phyloP scores from a whole-genome alignment of 1,140 invertebrate genomes.

The Leptopilina boulardi region DNA sequence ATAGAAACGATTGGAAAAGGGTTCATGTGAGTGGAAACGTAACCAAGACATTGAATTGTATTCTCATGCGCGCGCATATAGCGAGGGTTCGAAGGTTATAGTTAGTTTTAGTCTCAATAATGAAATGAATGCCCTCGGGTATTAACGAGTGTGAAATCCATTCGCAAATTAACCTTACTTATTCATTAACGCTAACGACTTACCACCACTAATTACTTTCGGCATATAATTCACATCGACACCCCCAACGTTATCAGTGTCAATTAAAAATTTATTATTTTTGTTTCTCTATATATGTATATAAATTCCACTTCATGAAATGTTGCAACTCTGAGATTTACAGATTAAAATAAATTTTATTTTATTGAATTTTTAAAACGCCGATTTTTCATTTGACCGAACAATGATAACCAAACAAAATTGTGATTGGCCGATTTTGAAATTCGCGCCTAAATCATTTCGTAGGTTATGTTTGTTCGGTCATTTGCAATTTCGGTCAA shows the following conservation, averaged over 20 bases:
- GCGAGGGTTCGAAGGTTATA: slow-evolving; percentile 49
- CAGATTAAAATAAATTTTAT: too few relatives aligned
- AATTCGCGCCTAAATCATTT: too few relatives aligned
- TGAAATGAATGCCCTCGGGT: slow-evolving; percentile 70
- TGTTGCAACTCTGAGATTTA: too few relatives aligned
- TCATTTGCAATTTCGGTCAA: too few relatives aligned
- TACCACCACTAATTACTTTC: slow-evolving; percentile 39
- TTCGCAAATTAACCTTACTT: slow-evolving; percentile 73
- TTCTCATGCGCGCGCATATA: slow-evolving; percentile 12
- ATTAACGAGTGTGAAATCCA: slow-evolving; percentile 66
- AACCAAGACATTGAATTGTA: neutral
- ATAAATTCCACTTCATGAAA: too few relatives aligned
- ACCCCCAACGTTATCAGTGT: neutral
- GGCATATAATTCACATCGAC: neutral
- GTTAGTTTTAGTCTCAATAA: slow-evolving; percentile 64
- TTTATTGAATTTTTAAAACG: too few relatives aligned
- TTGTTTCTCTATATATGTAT: too few relatives aligned
- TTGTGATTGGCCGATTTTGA: too few relatives aligned
- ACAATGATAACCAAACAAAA: too few relatives aligned
- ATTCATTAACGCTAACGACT: slow-evolving; percentile 72
- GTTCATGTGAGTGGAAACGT: neutral
- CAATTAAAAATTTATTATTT: too few relatives aligned
- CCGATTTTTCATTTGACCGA: too few relatives aligned
- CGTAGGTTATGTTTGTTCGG: too few relatives aligned
- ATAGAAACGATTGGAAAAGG: neutral